Evolutionary conservation across 2,888 invertebrate species (phyloP), one percentile per base, ranked within the genome.

Genomic region (Torymus texanus): DNA sequence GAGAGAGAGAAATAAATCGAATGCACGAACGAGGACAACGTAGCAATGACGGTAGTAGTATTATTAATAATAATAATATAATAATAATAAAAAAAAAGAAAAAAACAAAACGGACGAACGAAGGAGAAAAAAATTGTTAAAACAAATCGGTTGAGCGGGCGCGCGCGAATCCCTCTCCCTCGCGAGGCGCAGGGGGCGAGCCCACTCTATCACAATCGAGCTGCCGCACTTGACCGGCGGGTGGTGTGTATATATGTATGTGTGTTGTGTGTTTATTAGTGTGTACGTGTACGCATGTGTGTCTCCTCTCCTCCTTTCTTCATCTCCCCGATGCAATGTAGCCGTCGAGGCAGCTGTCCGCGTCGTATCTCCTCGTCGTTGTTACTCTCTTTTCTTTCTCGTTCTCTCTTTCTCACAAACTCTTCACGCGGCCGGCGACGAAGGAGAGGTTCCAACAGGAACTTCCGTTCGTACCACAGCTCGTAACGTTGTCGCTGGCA

Each of bases 201-300:
- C 83, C 85, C 87, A 87, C 89, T 86, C 88, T 81, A 89, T 90
- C 90, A 89, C 90, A 90, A 89, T 90, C 84, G 84, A 83, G 84
- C 87, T 88, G 87, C 82, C 87, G 81, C 81, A 78, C 72, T 75
- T 75, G 67, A 71, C 58, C 63, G 70, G 68, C 77, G 76, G 68
- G 41, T 68, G 63, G 50, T 68, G 59, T 63, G 68, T 68, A 14
- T 55, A 5, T 61, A 21, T 74, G 66, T 59, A 16, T 63, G 24
- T 66, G 16, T 75, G 63, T n/a, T 66, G 16, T 75, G 67, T 78
- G 2, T 21, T 21, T 21, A 21, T 21, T 21, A 2, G 21, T 21
- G 21, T 21, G 1, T 21, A 21, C 21, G 21, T 21, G 21, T 21
- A 21, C 21, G 21, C 21, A 21, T 55, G 41, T 56, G 67, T 59